Base-by-base conservation (phyloP, 1,140 invertebrate species). In the Platyscapa corneri region DNA sequence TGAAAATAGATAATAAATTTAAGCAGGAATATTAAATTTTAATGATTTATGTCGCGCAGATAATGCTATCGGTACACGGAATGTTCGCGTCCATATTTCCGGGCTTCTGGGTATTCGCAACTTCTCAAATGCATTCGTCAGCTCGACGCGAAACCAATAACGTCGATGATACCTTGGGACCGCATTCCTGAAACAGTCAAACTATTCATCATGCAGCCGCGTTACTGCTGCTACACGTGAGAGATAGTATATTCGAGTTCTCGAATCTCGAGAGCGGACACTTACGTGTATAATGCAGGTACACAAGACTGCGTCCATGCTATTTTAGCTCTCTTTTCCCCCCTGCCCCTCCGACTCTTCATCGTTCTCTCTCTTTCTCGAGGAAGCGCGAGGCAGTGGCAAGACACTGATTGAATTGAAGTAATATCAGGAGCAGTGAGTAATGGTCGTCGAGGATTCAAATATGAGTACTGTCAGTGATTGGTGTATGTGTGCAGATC, bases 371-470 rank as follows among this genome's bases (percentile, higher is more conserved):
- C 77, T n/a, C 16, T 76, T 34, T 60, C 76, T 75, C 49, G 8
- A 64, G 82, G 87, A 82, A 65, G 82, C 88, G 88, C 89, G 87
- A 88, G 88, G 88, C 88, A 89, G 88, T 90, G 89, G 91, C 90
- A 90, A 93, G 92, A 93, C 92, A 92, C 92, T 93, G 92, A 93
- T 93, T 92, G 92, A 93, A 93, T 93, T 92, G 92, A 93, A 93
- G 92, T 92, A 93, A 93, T 93, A 93, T 93, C 93, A 93, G 92
- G 89, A 92, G 90, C 92, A 90, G 91, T 93, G 92, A 93, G 89
- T 93, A 93, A 93, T 93, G 92, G 90, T 90, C 92, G 88, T 88
- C 87, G 87, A 89, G 89, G 88, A 93, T 92, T 92, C 91, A 92
- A 93, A 93, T 91, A 89, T 90, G 88, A 87, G 88, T 88, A 88